Conservation (phyloP, 2,888 invertebrate species). For the Torymus auratus region DNA sequence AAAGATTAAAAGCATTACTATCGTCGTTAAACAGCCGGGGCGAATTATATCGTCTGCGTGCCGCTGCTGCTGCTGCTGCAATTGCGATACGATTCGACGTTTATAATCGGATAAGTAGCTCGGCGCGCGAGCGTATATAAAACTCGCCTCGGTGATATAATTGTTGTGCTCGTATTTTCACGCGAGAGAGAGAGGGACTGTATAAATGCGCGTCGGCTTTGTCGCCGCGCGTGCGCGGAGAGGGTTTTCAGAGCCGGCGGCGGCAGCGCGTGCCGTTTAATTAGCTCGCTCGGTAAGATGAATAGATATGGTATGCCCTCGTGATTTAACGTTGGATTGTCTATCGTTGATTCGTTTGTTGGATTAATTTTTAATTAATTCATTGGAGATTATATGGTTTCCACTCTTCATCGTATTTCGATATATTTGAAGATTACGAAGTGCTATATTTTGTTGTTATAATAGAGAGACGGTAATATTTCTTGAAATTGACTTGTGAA, state of each 20-base stretch:
- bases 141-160: slow-evolving; percentile 17
- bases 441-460: too few species aligned
- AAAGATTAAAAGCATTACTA: slow-evolving; percentile 57
- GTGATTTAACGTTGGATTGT: neutral
- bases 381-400: too few species aligned
- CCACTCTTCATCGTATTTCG: too few species aligned
- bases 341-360: neutral
- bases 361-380: neutral
- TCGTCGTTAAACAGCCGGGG: slow-evolving; percentile 54
- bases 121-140: slow-evolving; percentile 6
- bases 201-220: slow-evolving; percentile 23
- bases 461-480: too few species aligned
- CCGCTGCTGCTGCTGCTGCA: slow-evolving; percentile 4
- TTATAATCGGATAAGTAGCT: slow-evolving; percentile 58
- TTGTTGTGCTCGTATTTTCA: slow-evolving; percentile 35
- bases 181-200: neutral
- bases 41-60: slow-evolving; percentile 34
- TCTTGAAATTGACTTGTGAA: too few species aligned
- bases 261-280: too few species aligned
- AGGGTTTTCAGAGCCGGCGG: too few species aligned
- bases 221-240: neutral
- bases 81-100: slow-evolving; percentile 56
- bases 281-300: too few species aligned
- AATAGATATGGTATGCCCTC: neutral
- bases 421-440: too few species aligned